Conservation (phyloP, 92 coral and sea anemone genomes). For the Galaxea fascicularis region DNA sequence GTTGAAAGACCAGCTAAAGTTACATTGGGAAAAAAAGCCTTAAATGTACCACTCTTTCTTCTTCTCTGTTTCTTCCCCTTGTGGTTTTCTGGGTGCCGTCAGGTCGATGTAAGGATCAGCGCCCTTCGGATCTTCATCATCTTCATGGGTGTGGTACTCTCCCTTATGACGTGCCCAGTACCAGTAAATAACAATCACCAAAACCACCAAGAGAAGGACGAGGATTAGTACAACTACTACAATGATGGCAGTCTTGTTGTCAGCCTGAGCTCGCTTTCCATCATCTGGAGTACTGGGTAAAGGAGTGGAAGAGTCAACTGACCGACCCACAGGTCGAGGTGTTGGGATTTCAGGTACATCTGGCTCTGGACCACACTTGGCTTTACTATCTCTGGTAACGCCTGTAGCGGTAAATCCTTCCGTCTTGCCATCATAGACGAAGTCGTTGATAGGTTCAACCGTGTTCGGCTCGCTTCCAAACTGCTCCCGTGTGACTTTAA, state of each 20-base stretch:
- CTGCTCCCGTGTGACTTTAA: slow-evolving; percentile 68
- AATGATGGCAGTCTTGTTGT: slow-evolving; percentile 73
- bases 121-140: slow-evolving; percentile 68
- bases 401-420: slow-evolving; percentile 19
- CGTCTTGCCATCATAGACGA: slow-evolving; percentile 52
- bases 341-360: slow-evolving; percentile 77
- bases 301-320: background rate
- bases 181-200: slow-evolving; percentile 81
- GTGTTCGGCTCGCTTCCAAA: slow-evolving; percentile 33
- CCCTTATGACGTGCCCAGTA: slow-evolving; percentile 94
- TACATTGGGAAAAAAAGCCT: background rate
- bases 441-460: slow-evolving; percentile 75
- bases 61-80: slow-evolving; percentile 65
- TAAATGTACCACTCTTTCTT: slow-evolving; percentile 92
- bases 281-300: slow-evolving; percentile 43
- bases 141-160: slow-evolving; percentile 92
- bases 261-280: slow-evolving; percentile 31
- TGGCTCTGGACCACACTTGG: slow-evolving; percentile 71
- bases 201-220: slow-evolving; percentile 68
- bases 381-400: background rate
- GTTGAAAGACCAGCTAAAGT: background rate
- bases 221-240: slow-evolving; percentile 78
- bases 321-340: slow-evolving; percentile 62
- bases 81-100: slow-evolving; percentile 42
- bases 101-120: slow-evolving; percentile 80